These are phyloP conservation scores for Poliocrania exsul DNA, from an alignment of 2,797 vertebrate species.

Conservation along the genomic window DNA sequence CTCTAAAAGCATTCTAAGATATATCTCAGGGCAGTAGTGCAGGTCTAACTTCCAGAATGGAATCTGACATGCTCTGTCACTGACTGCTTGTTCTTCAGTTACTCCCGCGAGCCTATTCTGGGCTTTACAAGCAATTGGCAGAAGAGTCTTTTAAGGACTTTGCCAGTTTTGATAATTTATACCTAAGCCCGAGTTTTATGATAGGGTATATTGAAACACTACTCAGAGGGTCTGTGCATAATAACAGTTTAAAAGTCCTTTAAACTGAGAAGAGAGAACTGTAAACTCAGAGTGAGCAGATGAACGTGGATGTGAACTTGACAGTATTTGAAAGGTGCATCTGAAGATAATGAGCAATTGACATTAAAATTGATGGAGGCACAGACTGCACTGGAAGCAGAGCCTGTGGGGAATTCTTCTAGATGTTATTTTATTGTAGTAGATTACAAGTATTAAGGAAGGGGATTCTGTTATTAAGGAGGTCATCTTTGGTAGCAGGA, in stretches of 20 bases:
- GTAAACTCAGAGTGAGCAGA: not conserved
- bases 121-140: not conserved
- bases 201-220: not conserved
- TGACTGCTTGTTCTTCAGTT: not conserved
- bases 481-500: not conserved
- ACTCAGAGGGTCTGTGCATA: not conserved
- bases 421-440: not conserved
- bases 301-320: not conserved
- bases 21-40: not conserved
- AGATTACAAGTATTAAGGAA: not conserved
- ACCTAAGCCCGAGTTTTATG: not conserved
- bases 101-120: not conserved
- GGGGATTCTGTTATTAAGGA: not conserved
- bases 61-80: not conserved
- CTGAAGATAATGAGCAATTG: not conserved
- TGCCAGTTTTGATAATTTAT: not conserved
- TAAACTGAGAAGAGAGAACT: not conserved
- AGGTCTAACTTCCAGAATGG: not conserved
- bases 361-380: not conserved
- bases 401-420: not conserved
- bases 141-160: not conserved
- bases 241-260: not conserved
- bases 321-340: not conserved
- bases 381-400: not conserved
- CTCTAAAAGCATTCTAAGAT: not conserved